Evolutionary conservation across 2,888 invertebrate species (phyloP).

Genomic region (Leucozona laternaria): DNA sequence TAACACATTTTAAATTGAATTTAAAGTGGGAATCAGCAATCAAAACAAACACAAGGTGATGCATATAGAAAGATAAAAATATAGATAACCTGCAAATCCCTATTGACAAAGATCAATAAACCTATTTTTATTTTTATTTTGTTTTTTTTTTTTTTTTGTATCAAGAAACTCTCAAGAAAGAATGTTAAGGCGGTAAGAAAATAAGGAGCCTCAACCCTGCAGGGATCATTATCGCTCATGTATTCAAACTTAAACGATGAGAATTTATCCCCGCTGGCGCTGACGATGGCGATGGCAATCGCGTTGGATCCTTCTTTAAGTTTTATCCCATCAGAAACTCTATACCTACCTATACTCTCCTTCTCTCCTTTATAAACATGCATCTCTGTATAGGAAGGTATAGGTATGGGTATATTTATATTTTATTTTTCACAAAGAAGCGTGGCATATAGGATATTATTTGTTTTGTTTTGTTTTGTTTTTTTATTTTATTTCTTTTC

Average conservation of each 20-base stretch:
- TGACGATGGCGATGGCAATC: not conserved
- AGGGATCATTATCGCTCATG: constrained; percentile 68
- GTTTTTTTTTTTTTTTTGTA: constrained; percentile 14
- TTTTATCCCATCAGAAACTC: not conserved
- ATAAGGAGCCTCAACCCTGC: constrained; percentile 29
- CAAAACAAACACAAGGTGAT: not conserved
- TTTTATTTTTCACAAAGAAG: constrained; percentile 18
- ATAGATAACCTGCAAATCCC: constrained; percentile 52
- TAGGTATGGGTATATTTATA: no score
- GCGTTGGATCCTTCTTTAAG: not conserved
- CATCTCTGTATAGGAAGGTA: no score
- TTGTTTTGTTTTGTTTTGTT: constrained; percentile 54
- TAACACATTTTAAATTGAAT: constrained; percentile 58
- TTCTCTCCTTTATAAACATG: not conserved
- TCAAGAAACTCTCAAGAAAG: constrained; percentile 41
- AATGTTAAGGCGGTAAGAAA: not conserved
- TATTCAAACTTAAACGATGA: constrained; percentile 60
- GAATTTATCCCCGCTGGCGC: constrained; percentile 31
- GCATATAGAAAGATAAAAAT: not conserved
- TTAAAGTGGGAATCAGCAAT: constrained; percentile 32
- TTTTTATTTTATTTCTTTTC: constrained; percentile 40
- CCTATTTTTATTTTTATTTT: constrained; percentile 17
- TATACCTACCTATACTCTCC: no score
- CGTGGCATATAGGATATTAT: constrained; percentile 40
- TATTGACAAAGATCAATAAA: constrained; percentile 67